Evolutionary conservation across 2,888 invertebrate genomes (phyloP), one percentile per base, ranked within the genome.

Genomic region (Torymus tubicola): DNA sequence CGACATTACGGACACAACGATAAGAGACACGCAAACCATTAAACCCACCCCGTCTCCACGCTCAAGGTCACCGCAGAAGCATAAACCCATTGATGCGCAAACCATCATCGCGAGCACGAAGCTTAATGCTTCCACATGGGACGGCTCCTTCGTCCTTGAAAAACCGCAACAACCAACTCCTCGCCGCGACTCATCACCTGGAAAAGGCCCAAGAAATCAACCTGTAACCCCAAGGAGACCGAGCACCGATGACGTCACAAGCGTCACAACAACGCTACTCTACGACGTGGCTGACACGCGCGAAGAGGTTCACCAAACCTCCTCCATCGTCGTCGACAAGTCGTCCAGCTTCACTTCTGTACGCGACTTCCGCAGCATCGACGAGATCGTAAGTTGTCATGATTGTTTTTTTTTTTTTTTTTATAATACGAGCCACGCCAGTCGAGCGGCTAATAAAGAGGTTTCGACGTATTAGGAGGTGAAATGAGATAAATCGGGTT

Each of bases 61-160:
- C n/a, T 67, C 53, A 0, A 63, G 55, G 8, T 78, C 72, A 0
- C 72, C 72, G 16, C 72, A 72, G 3, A 72, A 72, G 16, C 5
- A 42, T 8, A 42, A 42, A 8, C 50, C 70, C 4, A 53, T 53
- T 12, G 63, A 61, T 16, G 52, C 53, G 1, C n/a, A n/a, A 21
- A 68, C 52, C n/a, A 12, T 58, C 21, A 60, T 68, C 21, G 4
- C 21, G 14, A 67, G 50, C 21, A 72, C 65, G 5, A 81, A 81
- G 50, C 60, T 81, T 14, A 81, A 81, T 70, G 24, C 69, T 21
- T 89, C 90, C 0, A 83, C 87, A 12, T 93, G 93, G 93, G 93
- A 93, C 80, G 93, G 93, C n/a, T 93, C 92, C 84, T 93, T 93
- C 82, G 87, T 90, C 16, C 92, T 92, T 83, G 93, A 93, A 87